Evolutionary conservation across 2,113 vertebrate genomes (phyloP).

Genomic region (Excalfactoria chinensis): DNA sequence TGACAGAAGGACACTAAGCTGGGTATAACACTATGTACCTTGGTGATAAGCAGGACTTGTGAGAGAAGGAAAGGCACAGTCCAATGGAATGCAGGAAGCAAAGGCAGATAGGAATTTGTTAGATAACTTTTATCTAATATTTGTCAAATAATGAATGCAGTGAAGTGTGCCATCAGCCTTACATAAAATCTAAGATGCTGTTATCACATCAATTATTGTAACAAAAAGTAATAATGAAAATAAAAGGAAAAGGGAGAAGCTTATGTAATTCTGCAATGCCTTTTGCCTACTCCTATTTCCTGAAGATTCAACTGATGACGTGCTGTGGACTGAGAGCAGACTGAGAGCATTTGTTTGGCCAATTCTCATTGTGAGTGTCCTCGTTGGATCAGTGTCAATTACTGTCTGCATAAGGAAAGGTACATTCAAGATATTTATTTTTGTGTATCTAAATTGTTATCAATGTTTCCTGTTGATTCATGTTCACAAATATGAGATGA

Average conservation of each 20-base stretch:
- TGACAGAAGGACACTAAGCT: not conserved
- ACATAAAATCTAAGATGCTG: not conserved
- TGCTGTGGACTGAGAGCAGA: slow-evolving; percentile 9
- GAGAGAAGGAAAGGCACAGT: not conserved
- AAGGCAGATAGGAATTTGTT: not conserved
- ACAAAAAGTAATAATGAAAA: not conserved
- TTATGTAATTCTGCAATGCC: not conserved
- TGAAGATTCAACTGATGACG: not conserved
- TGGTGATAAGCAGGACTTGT: not conserved
- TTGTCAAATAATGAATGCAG: too few relatives aligned
- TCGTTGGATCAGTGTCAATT: not conserved
- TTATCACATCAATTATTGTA: not conserved
- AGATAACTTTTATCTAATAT: too few relatives aligned
- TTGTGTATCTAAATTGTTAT: not conserved
- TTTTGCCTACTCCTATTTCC: not conserved
- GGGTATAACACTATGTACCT: not conserved
- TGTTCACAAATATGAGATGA: accelerated
- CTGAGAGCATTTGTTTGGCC: not conserved
- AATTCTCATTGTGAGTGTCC: not conserved
- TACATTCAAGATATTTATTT: not conserved
- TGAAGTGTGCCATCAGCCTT: not conserved
- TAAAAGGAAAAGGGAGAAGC: not conserved
- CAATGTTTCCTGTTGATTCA: not conserved
- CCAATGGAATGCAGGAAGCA: not conserved
- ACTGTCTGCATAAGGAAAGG: slow-evolving; percentile 32